A percentile compares a stretch with the other conserved stretches of the same genome.
phyloP scores from a whole-genome alignment of 2,888 invertebrate species.

The Seira musarum region DNA sequence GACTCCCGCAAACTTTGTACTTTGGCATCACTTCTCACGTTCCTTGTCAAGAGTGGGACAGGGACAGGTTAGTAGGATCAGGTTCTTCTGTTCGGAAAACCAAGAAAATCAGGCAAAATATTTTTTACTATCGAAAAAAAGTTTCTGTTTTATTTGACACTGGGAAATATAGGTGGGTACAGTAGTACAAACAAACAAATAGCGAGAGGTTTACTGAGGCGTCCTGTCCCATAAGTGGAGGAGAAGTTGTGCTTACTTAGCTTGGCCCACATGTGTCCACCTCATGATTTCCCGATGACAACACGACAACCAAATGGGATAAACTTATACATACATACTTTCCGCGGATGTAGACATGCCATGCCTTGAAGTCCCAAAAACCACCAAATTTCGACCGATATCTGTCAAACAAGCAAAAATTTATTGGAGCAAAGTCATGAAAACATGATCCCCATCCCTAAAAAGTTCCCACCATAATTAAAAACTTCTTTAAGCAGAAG shows the following conservation, averaged over 20 bases:
- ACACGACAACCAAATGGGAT: background rate
- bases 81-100: background rate
- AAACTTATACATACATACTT: background rate
- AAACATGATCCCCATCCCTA: conserved; percentile 12
- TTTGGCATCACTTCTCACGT: conserved; percentile 19
- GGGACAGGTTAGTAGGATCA: background rate
- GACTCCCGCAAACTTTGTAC: conserved; percentile 18
- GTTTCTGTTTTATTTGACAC: conserved; percentile 16
- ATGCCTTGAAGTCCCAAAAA: background rate
- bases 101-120: conserved; percentile 6
- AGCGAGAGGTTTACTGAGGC: conserved; percentile 35
- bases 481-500: background rate
- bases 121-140: background rate
- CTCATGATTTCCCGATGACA: conserved; percentile 28
- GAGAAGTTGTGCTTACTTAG: conserved; percentile 18
- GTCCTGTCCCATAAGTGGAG: conserved; percentile 44
- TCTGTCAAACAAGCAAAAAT: conserved; percentile 9
- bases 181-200: conserved; percentile 22
- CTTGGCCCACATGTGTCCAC: conserved; percentile 45
- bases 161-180: conserved; percentile 8
- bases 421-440: background rate
- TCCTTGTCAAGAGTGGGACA: conserved; percentile 2
- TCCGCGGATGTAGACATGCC: too few species aligned
- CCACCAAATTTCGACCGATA: conserved; percentile 15
- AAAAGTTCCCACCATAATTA: background rate